Conservation (phyloP, 35 echinoderm and acorn worm genomes). For the Ophioderma brevispina region DNA sequence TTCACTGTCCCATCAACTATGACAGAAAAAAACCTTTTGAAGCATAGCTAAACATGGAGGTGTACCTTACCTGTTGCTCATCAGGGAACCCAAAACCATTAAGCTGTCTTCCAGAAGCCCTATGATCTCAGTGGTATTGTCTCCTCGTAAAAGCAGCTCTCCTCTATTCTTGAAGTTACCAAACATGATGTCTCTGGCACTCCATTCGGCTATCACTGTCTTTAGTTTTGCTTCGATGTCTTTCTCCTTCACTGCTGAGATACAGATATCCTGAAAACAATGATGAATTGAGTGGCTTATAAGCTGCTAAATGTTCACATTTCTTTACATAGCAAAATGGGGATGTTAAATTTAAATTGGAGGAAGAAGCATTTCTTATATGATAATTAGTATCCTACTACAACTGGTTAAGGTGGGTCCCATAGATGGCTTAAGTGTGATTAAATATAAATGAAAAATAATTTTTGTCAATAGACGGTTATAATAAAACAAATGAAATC, state of each 20-base stretch:
- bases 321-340: too few relatives aligned
- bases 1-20: neutral
- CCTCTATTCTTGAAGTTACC: slow-evolving; percentile 98
- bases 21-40: too few relatives aligned
- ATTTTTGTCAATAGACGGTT: too few relatives aligned
- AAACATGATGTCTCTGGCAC: slow-evolving; percentile 84
- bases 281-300: too few relatives aligned
- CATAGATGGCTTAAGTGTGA: too few relatives aligned
- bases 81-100: slow-evolving; percentile 96
- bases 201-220: slow-evolving; percentile 91
- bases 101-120: slow-evolving; percentile 97
- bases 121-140: slow-evolving; percentile 94
- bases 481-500: too few relatives aligned
- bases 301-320: too few relatives aligned
- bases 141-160: slow-evolving; percentile 94
- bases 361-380: too few relatives aligned
- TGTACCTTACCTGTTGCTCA: slow-evolving; percentile 88
- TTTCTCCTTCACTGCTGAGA: slow-evolving; percentile 99
- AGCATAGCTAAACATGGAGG: neutral
- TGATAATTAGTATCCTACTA: too few relatives aligned
- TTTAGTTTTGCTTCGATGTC: slow-evolving; percentile 99
- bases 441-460: too few relatives aligned
- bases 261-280: slow-evolving; percentile 87
- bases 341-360: too few relatives aligned
- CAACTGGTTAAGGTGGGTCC: too few relatives aligned